phyloP scores from a whole-genome alignment of 2,113 vertebrate genomes.

The Boulengeromyrus knoepffleri region DNA sequence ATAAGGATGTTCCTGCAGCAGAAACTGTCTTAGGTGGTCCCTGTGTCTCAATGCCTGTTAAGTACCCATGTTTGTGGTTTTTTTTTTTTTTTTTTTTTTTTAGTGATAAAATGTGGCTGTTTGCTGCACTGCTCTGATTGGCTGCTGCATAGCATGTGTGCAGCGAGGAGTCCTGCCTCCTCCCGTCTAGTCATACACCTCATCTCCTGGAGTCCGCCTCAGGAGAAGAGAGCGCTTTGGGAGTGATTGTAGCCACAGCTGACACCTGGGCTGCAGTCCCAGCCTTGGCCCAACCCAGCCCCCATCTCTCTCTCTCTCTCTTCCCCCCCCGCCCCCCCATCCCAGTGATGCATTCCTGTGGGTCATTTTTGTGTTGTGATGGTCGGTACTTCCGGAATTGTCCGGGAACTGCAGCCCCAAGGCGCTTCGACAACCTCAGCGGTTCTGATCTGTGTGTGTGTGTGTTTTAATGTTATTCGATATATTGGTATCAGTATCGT shows the following conservation, averaged over 20 bases:
- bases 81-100: neutral
- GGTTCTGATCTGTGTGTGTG: neutral
- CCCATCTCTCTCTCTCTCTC: neutral
- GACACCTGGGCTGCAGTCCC: neutral
- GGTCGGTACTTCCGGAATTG: neutral
- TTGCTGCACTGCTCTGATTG: neutral
- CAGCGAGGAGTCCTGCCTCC: neutral
- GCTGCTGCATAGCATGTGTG: neutral
- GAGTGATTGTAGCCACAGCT: neutral
- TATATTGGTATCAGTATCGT: neutral
- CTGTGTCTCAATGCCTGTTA: neutral
- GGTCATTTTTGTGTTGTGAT: neutral
- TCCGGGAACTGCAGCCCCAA: neutral
- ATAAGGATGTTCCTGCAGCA: neutral
- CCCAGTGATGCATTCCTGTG: neutral
- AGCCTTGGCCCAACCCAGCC: neutral
- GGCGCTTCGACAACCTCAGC: neutral
- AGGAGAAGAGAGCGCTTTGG: neutral
- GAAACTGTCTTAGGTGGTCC: neutral
- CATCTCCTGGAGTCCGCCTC: neutral
- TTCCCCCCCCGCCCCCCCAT: neutral
- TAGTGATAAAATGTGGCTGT: neutral
- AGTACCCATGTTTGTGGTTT: neutral
- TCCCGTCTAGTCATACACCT: neutral
- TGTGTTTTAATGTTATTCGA: neutral